Base-by-base conservation (phyloP, 2,888 invertebrate species). In the Bombylius discolor region DNA sequence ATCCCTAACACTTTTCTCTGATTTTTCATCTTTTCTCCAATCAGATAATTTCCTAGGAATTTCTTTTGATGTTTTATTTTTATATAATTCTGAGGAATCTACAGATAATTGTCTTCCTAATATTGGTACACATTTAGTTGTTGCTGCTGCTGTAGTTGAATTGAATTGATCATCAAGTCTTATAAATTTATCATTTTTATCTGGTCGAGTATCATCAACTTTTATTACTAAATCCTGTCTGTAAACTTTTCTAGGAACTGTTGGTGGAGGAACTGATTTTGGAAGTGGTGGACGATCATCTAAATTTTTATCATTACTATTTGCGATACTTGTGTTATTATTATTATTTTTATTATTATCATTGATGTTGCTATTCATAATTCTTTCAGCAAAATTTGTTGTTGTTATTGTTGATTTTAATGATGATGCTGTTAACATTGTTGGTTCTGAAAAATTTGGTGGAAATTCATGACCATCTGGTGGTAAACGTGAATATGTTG, bases 1-100 rank as follows among this genome's bases (percentile, higher is more conserved):
- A 68, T 89, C 89, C 66, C 85, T 82, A 55, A 90, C 89, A 66
- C 88, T 89, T 62, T 82, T 83, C 72, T 86, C 86, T 61, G 87
- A 87, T 67, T 84, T 83, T 63, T 87, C 86, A 73, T 88, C 87
- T 71, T 86, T 85, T 57, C 81, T 77, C 78, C 85, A 74, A 56
- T 74, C 71, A 57, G 71, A 71, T 9, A 70, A 61, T 33, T 72
- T 70, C 7, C 72, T 66, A 5, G 68, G 64, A 42, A 52, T 36
- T 5, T 53, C 50, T 46, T 47, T 49, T 1, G 56, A 54, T 32
- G 51, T 51, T n/a, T 47, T 55, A 5, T 45, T 45, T 11, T 1
- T 11, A 36, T 8, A 9, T 9, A 5, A 9, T 9, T 44, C 44
- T 44, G 11, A 44, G 1, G 44, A 44, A 44, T 12, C 13, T 9